Base-by-base conservation (phyloP, 2,113 vertebrate genomes). In the Pseudorhombus dupliciocellatus region DNA sequence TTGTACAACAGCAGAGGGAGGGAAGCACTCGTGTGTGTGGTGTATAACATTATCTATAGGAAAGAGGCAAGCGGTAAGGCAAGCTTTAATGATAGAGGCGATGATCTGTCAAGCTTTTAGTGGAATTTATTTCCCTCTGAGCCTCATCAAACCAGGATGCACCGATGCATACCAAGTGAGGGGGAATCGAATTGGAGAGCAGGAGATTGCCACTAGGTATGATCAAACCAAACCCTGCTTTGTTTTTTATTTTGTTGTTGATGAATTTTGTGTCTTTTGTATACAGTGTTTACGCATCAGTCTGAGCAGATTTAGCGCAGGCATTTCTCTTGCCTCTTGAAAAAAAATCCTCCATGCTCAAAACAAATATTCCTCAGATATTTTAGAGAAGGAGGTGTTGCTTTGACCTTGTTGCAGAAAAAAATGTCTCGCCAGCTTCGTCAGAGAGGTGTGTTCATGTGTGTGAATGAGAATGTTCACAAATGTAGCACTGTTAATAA, bases 31-130 rank as follows among this genome's bases (percentile, higher is more conserved):
- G n/a, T 67, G 73, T 68, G 81, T 76, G 73, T 37, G 42, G 30
- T 52, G 78, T 61, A 56, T 69, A 70, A 75, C 22, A 40, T 76
- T 83, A 77, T 68, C 82, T 79, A 71, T 75, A 75, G 73, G 64
- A 75, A 69, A 37, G 76, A 73, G 64, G 64, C 68, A 37, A 54
- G 73, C 28, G n/a, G 26, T 63, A 58, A 74, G 68, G 81, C 66
- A 80, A 80, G 70, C 72, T 75, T 82, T 87, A 87, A 90, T 75
- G 85, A 87, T 21, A 7, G 54, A 69, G 70, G 28, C 40, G 75
- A 83, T 69, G 71, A 88, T 86, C 75, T 80, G 81, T 89, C 79
- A 77, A 66, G 84, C 75, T 84, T 88, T 90, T 85, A 80, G 86
- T 48, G 56, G 68, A 83, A 84, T 88, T 75, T 87, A 87, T 83